phyloP scores from a whole-genome alignment of 2,113 vertebrate species.

The Hippocampus mohnikei region DNA sequence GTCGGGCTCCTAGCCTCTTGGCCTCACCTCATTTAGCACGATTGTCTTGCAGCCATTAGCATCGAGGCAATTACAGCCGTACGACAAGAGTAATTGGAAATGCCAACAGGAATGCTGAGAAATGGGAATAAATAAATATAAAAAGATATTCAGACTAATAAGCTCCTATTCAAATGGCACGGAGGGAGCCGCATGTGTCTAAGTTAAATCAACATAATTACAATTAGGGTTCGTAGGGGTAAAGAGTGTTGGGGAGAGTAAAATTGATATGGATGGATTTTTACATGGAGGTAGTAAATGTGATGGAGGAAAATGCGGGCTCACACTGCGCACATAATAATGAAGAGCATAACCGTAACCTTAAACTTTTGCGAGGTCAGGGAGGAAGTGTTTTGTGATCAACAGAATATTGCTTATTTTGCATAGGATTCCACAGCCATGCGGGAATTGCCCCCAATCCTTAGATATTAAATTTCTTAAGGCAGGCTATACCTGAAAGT shows the following conservation, averaged over 20 bases:
- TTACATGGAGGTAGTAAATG: slow-evolving; percentile 43
- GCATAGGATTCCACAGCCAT: neutral
- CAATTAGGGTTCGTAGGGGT: slow-evolving; percentile 85
- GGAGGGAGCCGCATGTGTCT: slow-evolving; percentile 75
- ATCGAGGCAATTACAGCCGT: slow-evolving; percentile 99
- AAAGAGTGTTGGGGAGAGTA: slow-evolving; percentile 59
- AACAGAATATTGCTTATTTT: slow-evolving; percentile 10
- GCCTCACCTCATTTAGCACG: slow-evolving; percentile 99
- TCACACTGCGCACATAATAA: slow-evolving; percentile 47
- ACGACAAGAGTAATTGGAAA: slow-evolving; percentile 99
- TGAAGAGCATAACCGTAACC: slow-evolving; percentile 31
- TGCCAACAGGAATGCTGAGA: slow-evolving; percentile 97
- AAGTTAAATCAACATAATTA: slow-evolving; percentile 99
- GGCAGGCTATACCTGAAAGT: no score
- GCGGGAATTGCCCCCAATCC: no score
- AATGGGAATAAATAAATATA: slow-evolving; percentile 95
- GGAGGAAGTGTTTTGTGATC: neutral
- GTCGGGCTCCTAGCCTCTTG: slow-evolving; percentile 97
- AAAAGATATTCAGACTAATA: slow-evolving; percentile 98
- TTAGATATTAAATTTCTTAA: no score
- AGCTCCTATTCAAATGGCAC: slow-evolving; percentile 82
- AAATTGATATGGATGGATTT: slow-evolving; percentile 56
- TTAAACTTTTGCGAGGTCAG: slow-evolving; percentile 36
- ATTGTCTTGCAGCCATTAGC: slow-evolving; percentile 99
- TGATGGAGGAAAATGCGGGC: slow-evolving; percentile 37